Percentiles rank a stretch among this genome's conserved stretches.
phyloP scores from a whole-genome alignment of 2,797 vertebrate species.

The Morelia viridis region DNA sequence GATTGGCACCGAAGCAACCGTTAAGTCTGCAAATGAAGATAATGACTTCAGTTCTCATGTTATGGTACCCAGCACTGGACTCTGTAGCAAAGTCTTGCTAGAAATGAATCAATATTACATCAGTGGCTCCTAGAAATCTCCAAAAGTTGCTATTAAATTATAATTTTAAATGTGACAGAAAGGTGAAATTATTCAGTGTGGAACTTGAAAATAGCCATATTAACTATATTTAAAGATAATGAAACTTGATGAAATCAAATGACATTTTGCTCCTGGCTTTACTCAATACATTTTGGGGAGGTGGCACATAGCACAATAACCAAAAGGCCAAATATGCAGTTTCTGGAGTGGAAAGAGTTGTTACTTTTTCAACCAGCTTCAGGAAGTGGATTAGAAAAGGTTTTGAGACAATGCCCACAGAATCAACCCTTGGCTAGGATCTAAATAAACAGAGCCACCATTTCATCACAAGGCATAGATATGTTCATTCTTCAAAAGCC shows the following conservation, averaged over 20 bases:
- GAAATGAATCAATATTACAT: background rate
- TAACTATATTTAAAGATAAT: background rate
- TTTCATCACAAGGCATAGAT: background rate
- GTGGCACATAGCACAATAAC: background rate
- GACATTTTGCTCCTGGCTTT: background rate
- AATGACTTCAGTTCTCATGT: background rate
- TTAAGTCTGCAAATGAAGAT: conserved; percentile 1
- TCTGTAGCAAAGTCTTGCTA: background rate
- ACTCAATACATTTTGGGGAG: background rate
- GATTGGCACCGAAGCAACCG: background rate
- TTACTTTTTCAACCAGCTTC: background rate
- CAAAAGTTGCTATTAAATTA: background rate
- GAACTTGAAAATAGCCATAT: background rate
- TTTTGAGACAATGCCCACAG: background rate
- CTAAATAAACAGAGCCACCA: background rate
- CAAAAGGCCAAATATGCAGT: background rate
- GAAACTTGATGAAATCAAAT: background rate
- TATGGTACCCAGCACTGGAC: background rate
- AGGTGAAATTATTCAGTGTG: background rate
- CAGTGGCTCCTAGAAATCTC: background rate
- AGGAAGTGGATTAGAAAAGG: background rate
- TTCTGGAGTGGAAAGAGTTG: background rate
- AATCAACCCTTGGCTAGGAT: background rate
- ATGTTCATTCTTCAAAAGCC: background rate
- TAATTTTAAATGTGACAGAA: background rate